A percentile compares a stretch with the other conserved stretches of the same genome.
These are phyloP conservation scores for Peromyscus nudipes DNA, from an alignment of 2,797 vertebrate genomes.

Conservation along the genomic window DNA sequence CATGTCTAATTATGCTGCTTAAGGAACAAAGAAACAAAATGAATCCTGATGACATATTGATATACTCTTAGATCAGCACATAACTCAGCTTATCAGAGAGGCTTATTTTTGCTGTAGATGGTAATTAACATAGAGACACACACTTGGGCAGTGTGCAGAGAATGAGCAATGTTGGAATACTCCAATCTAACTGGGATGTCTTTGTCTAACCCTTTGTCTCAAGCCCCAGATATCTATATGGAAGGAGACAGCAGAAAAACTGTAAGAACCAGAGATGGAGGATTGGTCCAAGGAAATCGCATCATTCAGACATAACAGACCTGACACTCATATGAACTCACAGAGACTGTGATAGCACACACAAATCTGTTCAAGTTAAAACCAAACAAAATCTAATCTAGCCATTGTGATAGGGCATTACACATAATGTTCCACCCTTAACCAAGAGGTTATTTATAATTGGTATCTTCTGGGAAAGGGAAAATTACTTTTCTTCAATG, in stretches of 20 bases:
- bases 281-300: background rate
- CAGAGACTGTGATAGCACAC: background rate
- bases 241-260: background rate
- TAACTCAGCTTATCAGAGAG: background rate
- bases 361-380: background rate
- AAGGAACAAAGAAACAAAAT: background rate
- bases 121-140: background rate
- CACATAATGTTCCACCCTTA: background rate
- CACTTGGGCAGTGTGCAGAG: no score
- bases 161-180: background rate
- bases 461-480: background rate
- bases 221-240: background rate
- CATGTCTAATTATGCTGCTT: background rate
- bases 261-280: background rate
- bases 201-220: background rate
- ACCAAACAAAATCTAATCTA: background rate
- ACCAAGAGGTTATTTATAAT: background rate
- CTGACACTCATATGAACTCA: background rate
- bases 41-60: no score
- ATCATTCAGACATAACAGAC: background rate
- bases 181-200: no score
- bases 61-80: background rate
- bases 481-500: background rate
- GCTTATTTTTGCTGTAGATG: background rate
- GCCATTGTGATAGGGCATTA: background rate